Evolutionary conservation across 2,888 invertebrate species (phyloP).

Genomic region (Halictus ligatus): DNA sequence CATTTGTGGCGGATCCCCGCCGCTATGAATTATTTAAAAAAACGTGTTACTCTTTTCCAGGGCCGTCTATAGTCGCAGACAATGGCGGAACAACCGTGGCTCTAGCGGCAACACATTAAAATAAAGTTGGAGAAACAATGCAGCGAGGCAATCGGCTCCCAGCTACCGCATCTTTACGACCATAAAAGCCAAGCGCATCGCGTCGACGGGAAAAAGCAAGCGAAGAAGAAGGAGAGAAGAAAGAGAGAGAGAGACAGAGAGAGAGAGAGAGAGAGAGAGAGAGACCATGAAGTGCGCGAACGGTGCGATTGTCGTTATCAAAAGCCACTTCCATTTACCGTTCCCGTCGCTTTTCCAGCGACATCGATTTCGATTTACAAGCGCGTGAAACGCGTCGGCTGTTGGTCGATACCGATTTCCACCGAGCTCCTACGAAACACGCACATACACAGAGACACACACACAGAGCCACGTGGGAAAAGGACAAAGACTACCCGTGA

Average conservation of each 20-base stretch:
- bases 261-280: not conserved
- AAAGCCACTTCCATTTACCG: conserved; percentile 24
- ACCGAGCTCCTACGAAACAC: not conserved
- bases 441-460: not conserved
- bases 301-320: conserved; percentile 32
- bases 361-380: conserved; percentile 40
- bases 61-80: not conserved
- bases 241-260: not conserved
- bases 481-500: not conserved
- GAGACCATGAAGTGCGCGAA: conserved; percentile 21
- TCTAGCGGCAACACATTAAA: not conserved
- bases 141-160: not conserved
- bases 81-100: not conserved
- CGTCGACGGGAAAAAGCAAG: not conserved
- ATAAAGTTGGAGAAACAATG: conserved; percentile 16
- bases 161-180: conserved; percentile 8
- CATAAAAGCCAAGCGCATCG: conserved; percentile 16
- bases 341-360: conserved; percentile 11
- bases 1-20: not conserved
- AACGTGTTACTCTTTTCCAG: not conserved
- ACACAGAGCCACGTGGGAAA: not conserved
- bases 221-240: not conserved
- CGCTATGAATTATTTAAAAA: conserved; percentile 9
- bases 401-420: conserved; percentile 33
- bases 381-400: conserved; percentile 18